phyloP scores from a whole-genome alignment of 2,113 vertebrate genomes.

The Tangachromis dhanisi region DNA sequence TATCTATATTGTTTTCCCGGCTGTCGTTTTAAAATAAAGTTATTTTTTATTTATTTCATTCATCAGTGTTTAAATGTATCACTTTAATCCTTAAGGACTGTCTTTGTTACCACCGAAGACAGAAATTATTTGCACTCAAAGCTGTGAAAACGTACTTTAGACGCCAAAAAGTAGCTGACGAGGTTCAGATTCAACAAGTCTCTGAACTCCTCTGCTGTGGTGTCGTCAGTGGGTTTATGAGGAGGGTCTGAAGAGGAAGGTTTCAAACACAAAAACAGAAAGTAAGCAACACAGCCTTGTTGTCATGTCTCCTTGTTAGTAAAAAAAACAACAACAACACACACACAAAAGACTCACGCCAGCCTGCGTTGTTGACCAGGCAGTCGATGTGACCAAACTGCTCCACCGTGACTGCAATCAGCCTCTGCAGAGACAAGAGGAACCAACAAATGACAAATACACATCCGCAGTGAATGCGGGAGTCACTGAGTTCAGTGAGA shows the following conservation, averaged over 20 bases:
- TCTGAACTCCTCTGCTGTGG: slow-evolving; percentile 71
- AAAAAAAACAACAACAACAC: too few species aligned
- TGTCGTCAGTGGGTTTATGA: slow-evolving; percentile 71
- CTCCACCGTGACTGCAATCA: slow-evolving; percentile 63
- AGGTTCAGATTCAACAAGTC: slow-evolving; percentile 79
- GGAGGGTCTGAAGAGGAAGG: slow-evolving; percentile 69
- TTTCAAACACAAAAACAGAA: background rate
- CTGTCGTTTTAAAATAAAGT: background rate
- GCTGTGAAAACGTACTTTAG: slow-evolving; percentile 68
- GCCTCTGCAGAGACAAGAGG: slow-evolving; percentile 39
- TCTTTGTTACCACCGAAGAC: background rate
- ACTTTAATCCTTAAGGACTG: background rate
- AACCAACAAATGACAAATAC: background rate
- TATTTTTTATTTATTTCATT: background rate
- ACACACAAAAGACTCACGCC: slow-evolving; percentile 66
- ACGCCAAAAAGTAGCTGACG: slow-evolving; percentile 70
- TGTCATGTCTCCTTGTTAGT: background rate
- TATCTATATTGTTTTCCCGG: accelerated
- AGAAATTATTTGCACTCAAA: accelerated
- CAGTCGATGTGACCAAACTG: slow-evolving; percentile 74
- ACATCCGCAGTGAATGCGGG: accelerated
- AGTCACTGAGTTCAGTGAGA: background rate
- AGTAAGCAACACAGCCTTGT: background rate
- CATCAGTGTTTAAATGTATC: background rate
- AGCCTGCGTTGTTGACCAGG: slow-evolving; percentile 81